These are phyloP conservation scores for Pogonomyrmex barbatus DNA, from an alignment of 1,140 invertebrate genomes.

Conservation along the genomic window DNA sequence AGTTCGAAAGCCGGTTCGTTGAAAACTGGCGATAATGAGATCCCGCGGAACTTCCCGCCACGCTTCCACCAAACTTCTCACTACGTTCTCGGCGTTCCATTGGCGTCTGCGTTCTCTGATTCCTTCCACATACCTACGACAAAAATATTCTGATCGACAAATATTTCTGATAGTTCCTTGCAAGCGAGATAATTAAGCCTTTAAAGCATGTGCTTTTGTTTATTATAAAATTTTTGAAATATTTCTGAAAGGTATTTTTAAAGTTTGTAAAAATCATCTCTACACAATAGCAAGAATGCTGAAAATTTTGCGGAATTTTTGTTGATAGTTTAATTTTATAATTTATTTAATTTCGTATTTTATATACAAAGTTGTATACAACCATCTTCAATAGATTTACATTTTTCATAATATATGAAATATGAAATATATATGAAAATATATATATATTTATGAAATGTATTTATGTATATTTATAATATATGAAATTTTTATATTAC, in stretches of 20 bases:
- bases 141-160: background rate
- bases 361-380: background rate
- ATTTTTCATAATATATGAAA: background rate
- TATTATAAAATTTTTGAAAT: background rate
- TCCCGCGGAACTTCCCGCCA: slow-evolving; percentile 77
- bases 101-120: background rate
- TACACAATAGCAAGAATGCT: background rate
- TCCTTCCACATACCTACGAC: slow-evolving; percentile 57
- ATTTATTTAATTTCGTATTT: background rate
- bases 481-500: background rate
- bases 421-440: no score
- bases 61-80: slow-evolving; percentile 70
- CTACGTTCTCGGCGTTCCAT: slow-evolving; percentile 75
- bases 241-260: background rate
- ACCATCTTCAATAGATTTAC: background rate
- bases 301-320: background rate
- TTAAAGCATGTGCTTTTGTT: background rate
- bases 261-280: background rate
- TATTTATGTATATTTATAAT: no score
- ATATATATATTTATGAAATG: no score
- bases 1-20: slow-evolving; percentile 78
- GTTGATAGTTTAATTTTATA: background rate
- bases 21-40: slow-evolving; percentile 79
- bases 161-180: slow-evolving; percentile 8
- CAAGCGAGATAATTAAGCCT: slow-evolving; percentile 26